A percentile compares a stretch with the other conserved stretches of the same genome.
Evolutionary conservation across 2,113 vertebrate genomes (phyloP).

Genomic region (Sinocyclocheilus rhinocerous): DNA sequence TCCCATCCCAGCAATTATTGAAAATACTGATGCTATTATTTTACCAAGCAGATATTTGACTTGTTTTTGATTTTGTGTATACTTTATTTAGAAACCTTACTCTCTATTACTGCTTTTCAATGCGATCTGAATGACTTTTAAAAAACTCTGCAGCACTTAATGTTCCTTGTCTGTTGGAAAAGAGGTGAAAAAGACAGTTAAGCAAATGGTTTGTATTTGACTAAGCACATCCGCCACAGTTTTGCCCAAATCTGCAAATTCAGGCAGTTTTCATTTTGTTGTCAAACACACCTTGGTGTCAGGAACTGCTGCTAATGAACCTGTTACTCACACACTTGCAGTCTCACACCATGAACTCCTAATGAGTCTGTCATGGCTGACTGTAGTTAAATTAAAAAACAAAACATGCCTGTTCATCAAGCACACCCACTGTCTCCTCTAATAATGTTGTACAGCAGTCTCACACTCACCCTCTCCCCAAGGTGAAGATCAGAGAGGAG

Average conservation of each 20-base stretch:
- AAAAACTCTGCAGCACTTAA: background rate
- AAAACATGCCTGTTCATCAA: constrained; percentile 39
- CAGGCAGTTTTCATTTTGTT: constrained; percentile 24
- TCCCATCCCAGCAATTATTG: no score
- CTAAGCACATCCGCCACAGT: constrained; percentile 30
- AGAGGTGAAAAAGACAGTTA: background rate
- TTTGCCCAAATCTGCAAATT: constrained; percentile 18
- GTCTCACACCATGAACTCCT: constrained; percentile 63
- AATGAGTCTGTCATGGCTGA: constrained; percentile 71
- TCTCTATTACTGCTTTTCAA: background rate
- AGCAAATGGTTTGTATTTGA: constrained; percentile 29
- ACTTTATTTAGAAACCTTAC: background rate
- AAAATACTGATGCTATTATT: background rate
- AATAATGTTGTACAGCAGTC: constrained; percentile 24
- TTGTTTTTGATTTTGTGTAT: background rate
- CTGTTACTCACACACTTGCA: constrained; percentile 38
- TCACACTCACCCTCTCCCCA: background rate
- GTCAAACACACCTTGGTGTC: constrained; percentile 42
- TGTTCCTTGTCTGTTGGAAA: background rate
- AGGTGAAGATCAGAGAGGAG: constrained; percentile 8
- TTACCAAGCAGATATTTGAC: background rate
- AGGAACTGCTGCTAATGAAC: constrained; percentile 43
- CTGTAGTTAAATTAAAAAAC: constrained; percentile 66
- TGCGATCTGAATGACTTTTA: background rate
- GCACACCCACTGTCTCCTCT: constrained; percentile 16